These are phyloP conservation scores for Heptranchias perlo DNA, from an alignment of 2,113 vertebrate species.

Conservation along the genomic window DNA sequence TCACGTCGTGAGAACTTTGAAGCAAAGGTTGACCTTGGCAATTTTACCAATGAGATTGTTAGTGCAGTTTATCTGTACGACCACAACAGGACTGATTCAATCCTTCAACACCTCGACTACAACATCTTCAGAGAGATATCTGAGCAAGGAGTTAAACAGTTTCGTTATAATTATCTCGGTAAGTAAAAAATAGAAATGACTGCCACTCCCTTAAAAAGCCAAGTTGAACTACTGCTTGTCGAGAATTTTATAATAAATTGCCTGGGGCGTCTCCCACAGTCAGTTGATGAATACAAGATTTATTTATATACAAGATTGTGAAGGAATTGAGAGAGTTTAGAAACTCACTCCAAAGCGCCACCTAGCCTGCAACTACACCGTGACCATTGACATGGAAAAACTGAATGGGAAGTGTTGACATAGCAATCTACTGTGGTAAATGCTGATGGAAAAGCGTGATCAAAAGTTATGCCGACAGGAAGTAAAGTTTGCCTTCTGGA, in stretches of 20 bases:
- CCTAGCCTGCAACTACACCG: background rate
- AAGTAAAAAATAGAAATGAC: conserved; percentile 39
- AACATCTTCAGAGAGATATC: conserved; percentile 43
- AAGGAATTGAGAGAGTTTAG: background rate
- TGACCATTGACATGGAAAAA: background rate
- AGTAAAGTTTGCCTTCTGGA: too few relatives aligned
- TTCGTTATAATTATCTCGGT: conserved; percentile 68
- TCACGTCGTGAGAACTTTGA: conserved; percentile 59
- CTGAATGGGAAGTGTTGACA: too few relatives aligned
- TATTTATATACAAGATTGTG: background rate
- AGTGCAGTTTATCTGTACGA: conserved; percentile 50
- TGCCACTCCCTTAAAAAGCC: background rate
- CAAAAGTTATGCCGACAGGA: too few relatives aligned
- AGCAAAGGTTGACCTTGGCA: conserved; percentile 16
- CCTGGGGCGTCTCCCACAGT: background rate
- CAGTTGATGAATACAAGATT: background rate
- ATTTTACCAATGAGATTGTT: conserved; percentile 57
- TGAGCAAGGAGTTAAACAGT: conserved; percentile 52
- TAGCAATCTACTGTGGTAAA: too few relatives aligned
- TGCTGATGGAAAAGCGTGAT: too few relatives aligned
- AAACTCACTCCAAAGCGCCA: background rate
- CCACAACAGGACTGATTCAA: conserved; percentile 39
- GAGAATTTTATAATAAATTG: background rate
- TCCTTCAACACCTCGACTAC: conserved; percentile 38
- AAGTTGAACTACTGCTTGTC: background rate